Evolutionary conservation across 2,888 invertebrate genomes (phyloP).

Genomic region (Teinopalpus imperialis): DNA sequence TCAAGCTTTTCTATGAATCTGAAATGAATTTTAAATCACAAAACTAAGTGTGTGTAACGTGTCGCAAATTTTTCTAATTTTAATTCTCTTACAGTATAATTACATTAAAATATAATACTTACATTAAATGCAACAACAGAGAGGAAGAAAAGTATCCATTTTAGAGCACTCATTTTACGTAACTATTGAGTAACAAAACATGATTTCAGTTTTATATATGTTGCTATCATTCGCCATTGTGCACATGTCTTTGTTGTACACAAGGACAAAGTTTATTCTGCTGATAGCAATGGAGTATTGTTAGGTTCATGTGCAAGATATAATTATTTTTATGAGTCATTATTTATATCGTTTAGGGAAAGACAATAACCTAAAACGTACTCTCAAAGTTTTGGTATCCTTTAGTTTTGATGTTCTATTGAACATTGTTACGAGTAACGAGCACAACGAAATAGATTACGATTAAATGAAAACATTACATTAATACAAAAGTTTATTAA

Average conservation of each 20-base stretch:
- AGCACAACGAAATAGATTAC: too few relatives aligned
- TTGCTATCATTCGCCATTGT: slow-evolving; percentile 19
- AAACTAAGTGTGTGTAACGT: too few relatives aligned
- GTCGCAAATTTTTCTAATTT: too few relatives aligned
- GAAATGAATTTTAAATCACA: too few relatives aligned
- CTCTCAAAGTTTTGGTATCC: too few relatives aligned
- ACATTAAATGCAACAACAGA: slow-evolving; percentile 36
- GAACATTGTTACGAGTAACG: too few relatives aligned
- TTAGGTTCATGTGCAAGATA: slow-evolving; percentile 11
- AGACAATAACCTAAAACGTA: background rate
- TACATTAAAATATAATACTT: slow-evolving; percentile 32
- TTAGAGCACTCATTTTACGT: slow-evolving; percentile 33
- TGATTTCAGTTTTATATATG: slow-evolving; percentile 19
- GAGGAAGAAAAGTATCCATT: slow-evolving; percentile 36
- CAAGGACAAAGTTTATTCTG: slow-evolving; percentile 19
- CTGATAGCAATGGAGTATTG: slow-evolving; percentile 19
- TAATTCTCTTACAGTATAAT: too few relatives aligned
- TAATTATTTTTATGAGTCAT: slow-evolving; percentile 16
- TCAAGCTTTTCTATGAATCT: too few relatives aligned
- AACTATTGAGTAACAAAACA: slow-evolving; percentile 26
- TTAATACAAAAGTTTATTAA: slow-evolving; percentile 7
- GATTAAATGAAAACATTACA: background rate
- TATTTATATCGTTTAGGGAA: background rate
- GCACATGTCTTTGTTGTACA: slow-evolving; percentile 23
- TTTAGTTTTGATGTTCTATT: too few relatives aligned